Base-by-base conservation (phyloP, 1,140 invertebrate genomes). In the Aphis gossypii region DNA sequence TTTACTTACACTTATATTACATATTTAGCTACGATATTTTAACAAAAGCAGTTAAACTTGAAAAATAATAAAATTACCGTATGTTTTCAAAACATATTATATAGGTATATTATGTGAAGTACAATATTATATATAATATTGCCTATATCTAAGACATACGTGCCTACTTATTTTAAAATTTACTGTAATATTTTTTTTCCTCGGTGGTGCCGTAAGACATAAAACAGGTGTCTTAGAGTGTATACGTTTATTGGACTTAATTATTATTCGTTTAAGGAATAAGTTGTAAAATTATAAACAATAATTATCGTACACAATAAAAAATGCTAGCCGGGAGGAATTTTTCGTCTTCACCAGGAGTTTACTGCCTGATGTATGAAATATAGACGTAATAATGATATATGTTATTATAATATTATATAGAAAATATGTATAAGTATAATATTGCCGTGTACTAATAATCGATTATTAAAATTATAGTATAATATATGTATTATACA, bases 201-300 rank as follows among this genome's bases (percentile, higher is more conserved):
- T 87, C 14, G 11, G 30, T 87, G 11, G 14, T 20, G 84, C 84
- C 84, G 25, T 87, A 87, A 87, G 84, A 87, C 84, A 87, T 48
- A 87, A 48, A 48, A 87, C 84, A 87, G 84, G 84, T 87, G 84
- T 86, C 41, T 6, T 23, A 5, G 25, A 46, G 41, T 14, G 44
- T 44, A 41, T 41, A 86, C 83, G 25, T 86, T 86, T 86, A 46
- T 87, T 44, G 30, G 5, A 25, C 41, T 30, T 30, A 48, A 87
- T 87, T 87, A 87, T 87, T 87, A 87, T 87, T 87, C 84, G 84
- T 48, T 48, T 87, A 46, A 46, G 41, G 25, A 30, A 46, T 11
- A 25, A 41, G 41, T 25, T 44, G 83, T 87, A 46, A 87, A 87
- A 87, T 46, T 87, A 44, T 30, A 48, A 87, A 48, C 30, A 46